Conservation (phyloP, 2,888 invertebrate genomes). For the Cheilosia impressa region DNA sequence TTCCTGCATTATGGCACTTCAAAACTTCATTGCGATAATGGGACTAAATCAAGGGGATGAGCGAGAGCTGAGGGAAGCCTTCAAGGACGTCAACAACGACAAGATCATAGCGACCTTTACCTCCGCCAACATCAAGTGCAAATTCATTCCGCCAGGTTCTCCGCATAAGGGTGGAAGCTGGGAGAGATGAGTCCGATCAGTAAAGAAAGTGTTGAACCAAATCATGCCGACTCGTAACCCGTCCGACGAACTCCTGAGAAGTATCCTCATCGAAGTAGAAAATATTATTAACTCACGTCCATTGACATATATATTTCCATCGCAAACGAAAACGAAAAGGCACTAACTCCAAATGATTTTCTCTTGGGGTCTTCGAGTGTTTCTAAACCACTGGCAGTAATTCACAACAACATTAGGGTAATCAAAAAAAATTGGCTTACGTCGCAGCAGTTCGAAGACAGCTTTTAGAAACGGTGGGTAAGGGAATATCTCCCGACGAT, state of each 20-base stretch:
- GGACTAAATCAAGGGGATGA: constrained; percentile 22
- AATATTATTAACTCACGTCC: no score
- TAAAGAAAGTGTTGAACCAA: constrained; percentile 61
- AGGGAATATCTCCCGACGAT: constrained; percentile 53
- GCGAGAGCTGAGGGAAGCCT: constrained; percentile 1
- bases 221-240: no score
- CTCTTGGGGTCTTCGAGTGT: no score
- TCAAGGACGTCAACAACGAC: not conserved
- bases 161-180: constrained; percentile 74
- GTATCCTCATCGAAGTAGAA: no score
- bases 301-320: no score
- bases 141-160: constrained; percentile 71
- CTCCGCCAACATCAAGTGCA: constrained; percentile 57
- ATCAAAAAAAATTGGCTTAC: no score
- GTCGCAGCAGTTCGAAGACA: no score
- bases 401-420: no score
- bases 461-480: constrained; percentile 65
- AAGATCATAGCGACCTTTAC: constrained; percentile 10
- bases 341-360: no score
- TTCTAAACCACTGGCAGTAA: no score
- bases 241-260: no score
- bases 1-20: constrained; percentile 26
- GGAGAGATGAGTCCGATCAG: constrained; percentile 52
- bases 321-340: no score
- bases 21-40: constrained; percentile 52